Conservation (phyloP, 2,888 invertebrate species). For the Sminthurides aquaticus region DNA sequence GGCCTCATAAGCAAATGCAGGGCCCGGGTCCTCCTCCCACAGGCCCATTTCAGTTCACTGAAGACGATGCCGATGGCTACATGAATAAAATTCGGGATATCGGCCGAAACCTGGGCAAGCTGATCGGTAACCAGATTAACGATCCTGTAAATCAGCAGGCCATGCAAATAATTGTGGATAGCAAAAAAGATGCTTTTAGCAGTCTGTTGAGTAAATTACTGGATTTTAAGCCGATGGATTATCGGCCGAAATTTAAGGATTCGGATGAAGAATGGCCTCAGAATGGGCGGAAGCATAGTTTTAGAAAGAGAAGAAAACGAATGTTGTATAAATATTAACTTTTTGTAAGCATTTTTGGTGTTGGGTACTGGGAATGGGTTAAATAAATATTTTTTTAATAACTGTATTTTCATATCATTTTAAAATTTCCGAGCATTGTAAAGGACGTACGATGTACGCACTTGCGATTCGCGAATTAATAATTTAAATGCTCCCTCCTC, state of each 20-base stretch:
- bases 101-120: constrained; percentile 4
- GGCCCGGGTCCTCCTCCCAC: neutral
- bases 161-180: constrained; percentile 31
- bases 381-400: no score
- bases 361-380: no score
- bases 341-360: no score
- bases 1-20: neutral
- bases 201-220: constrained; percentile 28
- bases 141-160: constrained; percentile 20
- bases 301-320: constrained; percentile 5
- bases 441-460: no score
- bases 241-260: neutral
- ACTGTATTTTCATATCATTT: no score
- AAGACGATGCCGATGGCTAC: constrained; percentile 8
- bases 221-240: neutral
- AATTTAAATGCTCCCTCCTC: no score
- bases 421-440: no score
- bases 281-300: neutral
- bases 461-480: no score
- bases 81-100: constrained; percentile 13
- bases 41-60: neutral
- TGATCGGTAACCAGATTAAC: constrained; percentile 13
- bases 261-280: neutral
- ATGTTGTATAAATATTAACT: neutral
- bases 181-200: constrained; percentile 31